Evolutionary conservation across 2,113 vertebrate species (phyloP).

Genomic region (pig (Sus scrofa)): DNA sequence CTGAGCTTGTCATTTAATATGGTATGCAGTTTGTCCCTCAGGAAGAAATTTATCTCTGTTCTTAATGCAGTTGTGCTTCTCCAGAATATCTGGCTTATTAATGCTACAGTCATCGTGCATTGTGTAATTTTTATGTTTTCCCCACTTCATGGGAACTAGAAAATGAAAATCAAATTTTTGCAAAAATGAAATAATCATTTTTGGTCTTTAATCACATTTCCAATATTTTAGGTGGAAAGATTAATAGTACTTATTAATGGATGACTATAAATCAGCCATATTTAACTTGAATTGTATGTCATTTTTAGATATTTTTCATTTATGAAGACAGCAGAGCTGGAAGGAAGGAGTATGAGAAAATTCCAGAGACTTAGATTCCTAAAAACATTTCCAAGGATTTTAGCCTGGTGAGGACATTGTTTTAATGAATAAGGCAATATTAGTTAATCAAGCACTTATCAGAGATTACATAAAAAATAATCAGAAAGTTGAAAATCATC

Average conservation of each 20-base stretch:
- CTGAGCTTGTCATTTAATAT: background rate
- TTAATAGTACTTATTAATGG: background rate
- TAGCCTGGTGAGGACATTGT: background rate
- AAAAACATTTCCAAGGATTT: background rate
- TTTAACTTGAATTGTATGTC: background rate
- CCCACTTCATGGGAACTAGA: background rate
- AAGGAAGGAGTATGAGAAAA: background rate
- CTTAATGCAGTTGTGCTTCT: background rate
- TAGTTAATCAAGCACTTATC: background rate
- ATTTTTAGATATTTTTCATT: background rate
- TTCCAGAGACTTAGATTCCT: background rate
- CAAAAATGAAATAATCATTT: background rate
- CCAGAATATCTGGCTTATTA: background rate
- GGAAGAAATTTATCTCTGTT: background rate
- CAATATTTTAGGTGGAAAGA: background rate
- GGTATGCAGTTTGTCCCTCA: background rate
- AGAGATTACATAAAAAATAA: background rate
- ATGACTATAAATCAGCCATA: background rate
- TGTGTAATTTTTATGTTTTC: background rate
- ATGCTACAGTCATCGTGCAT: background rate
- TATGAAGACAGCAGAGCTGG: background rate
- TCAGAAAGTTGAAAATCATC: background rate
- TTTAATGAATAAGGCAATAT: background rate
- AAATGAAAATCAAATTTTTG: background rate
- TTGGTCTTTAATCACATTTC: background rate